Percentiles rank a stretch among this genome's conserved stretches.
Conservation (phyloP, 2,113 vertebrate species). For the Nesogale talazaci region DNA sequence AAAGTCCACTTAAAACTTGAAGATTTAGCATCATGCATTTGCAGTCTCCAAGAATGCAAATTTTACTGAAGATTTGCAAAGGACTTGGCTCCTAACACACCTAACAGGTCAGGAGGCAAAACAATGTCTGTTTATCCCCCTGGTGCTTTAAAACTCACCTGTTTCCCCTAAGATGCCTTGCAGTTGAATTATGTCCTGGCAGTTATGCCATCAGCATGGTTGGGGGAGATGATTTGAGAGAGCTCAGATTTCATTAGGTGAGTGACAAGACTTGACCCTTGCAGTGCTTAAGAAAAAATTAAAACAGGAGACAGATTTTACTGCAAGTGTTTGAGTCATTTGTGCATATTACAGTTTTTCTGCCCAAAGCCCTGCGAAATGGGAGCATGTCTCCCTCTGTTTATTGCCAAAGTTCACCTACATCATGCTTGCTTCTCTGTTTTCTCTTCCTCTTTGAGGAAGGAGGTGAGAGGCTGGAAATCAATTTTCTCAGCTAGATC, state of each 20-base stretch:
- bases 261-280: constrained; percentile 28
- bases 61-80: neutral
- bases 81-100: neutral
- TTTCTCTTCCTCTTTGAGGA: constrained; percentile 60
- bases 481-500: constrained; percentile 51
- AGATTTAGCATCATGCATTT: neutral
- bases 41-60: neutral
- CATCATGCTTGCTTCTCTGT: constrained; percentile 11
- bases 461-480: neutral
- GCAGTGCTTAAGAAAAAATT: constrained; percentile 41
- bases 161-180: constrained; percentile 35
- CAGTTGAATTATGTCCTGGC: constrained; percentile 58
- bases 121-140: constrained; percentile 41
- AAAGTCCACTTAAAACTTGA: neutral
- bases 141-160: constrained; percentile 47
- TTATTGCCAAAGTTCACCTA: constrained; percentile 61
- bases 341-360: neutral
- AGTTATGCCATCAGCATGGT: neutral
- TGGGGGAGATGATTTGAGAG: constrained; percentile 33
- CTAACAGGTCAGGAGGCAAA: constrained; percentile 13
- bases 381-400: neutral
- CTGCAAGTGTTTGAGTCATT: neutral
- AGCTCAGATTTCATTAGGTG: constrained; percentile 37
- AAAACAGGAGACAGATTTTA: constrained; percentile 36
- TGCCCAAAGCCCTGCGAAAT: neutral